phyloP scores from a whole-genome alignment of 2,113 vertebrate species.

The Microtus oregoni region DNA sequence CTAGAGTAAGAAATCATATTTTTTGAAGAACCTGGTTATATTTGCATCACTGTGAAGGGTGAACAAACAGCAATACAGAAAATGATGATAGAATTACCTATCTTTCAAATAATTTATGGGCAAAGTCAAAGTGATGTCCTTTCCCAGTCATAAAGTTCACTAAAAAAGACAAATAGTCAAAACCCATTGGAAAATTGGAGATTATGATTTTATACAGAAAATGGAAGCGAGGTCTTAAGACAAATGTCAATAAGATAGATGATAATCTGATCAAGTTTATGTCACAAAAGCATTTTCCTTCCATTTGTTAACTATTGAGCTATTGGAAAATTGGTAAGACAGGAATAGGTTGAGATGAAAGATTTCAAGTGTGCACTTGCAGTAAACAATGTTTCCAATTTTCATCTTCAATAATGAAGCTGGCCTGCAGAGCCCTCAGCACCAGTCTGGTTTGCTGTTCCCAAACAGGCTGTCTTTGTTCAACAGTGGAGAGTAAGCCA shows the following conservation, averaged over 20 bases:
- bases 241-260: neutral
- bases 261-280: neutral
- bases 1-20: conserved; percentile 73
- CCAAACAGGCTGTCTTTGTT: conserved; percentile 24
- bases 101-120: neutral
- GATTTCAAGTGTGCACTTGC: neutral
- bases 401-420: neutral
- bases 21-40: conserved; percentile 72
- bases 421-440: neutral
- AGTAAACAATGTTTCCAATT: neutral
- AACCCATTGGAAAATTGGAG: neutral
- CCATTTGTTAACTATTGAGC: neutral
- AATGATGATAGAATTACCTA: neutral
- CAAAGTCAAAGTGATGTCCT: neutral
- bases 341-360: neutral
- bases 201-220: neutral
- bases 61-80: neutral
- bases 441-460: neutral
- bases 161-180: conserved; percentile 8
- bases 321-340: neutral
- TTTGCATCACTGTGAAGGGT: neutral
- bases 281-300: neutral
- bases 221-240: neutral
- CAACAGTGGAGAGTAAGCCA: neutral
- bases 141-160: neutral